Base-by-base conservation (phyloP, 2,888 invertebrate genomes). In the Platerodrilus igneus region DNA sequence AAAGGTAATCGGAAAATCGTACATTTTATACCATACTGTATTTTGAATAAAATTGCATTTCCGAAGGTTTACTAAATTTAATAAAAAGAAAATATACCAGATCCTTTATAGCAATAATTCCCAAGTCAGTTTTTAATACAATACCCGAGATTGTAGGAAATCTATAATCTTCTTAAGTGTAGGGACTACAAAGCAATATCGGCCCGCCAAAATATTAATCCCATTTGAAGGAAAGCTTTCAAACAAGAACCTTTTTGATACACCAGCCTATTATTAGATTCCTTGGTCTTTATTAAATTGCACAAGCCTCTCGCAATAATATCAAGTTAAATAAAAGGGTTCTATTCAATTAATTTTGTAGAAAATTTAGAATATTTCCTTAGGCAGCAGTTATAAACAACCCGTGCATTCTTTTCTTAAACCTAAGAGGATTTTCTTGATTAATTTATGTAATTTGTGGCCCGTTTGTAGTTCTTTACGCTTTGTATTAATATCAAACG, bases 231-330 rank as follows among this genome's bases (percentile, higher is more conserved):
- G n/a, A n/a, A n/a, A n/a, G n/a, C n/a, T n/a, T n/a, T n/a, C n/a
- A n/a, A n/a, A n/a, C 28, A 33, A 37, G 42, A 37, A 37, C 34
- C 42, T 42, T 42, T 42, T 42, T 37, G 37, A 41, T 41, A 31
- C 11, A 17, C 37, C 33, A 37, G 34, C 35, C 34, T 38, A 43
- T 43, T 43, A 43, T 43, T 43, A 43, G 42, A 43, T 43, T 43
- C 42, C 42, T 43, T 38, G 37, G 14, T 25, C 42, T 37, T 43
- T 43, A 43, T 43, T 43, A 43, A 43, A 43, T 43, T 34, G 38
- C 23, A 34, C 26, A 43, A 18, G 33, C 22, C 30, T 28, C 14
- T 25, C 34, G 18, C 26, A 23, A 37, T 29, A 37, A 26, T 37
- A 20, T 18, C 11, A 32, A 32, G 38, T 38, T 36, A 18, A 25